phyloP scores from a whole-genome alignment of 2,888 invertebrate genomes.

The Limenitis camilla region DNA sequence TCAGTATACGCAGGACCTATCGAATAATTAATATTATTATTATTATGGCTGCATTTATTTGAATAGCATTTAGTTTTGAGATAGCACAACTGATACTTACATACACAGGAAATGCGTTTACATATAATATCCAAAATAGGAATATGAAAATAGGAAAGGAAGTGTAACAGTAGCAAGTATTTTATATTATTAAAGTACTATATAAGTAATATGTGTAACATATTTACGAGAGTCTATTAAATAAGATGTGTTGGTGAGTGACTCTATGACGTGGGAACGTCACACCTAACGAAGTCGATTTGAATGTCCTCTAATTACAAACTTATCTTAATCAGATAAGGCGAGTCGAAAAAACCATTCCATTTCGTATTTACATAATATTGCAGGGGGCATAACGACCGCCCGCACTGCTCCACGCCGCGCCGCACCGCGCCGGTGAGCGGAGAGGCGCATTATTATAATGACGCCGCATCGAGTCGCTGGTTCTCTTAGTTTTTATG shows the following conservation, averaged over 20 bases:
- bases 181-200: no score
- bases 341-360: constrained; percentile 52
- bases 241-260: background rate
- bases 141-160: no score
- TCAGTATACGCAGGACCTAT: no score
- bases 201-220: no score
- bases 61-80: no score
- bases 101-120: no score
- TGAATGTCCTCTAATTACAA: constrained; percentile 62
- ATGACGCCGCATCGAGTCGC: constrained; percentile 45
- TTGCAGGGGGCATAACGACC: constrained; percentile 65
- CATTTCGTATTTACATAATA: constrained; percentile 69
- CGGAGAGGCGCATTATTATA: constrained; percentile 54
- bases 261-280: constrained; percentile 51
- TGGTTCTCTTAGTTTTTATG: constrained; percentile 41
- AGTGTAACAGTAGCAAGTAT: no score
- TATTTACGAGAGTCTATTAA: no score
- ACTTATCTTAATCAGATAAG: constrained; percentile 66
- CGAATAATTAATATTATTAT: no score
- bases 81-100: no score
- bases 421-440: constrained; percentile 34
- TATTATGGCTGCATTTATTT: no score
- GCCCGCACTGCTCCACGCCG: constrained; percentile 38
- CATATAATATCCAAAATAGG: no score
- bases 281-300: constrained; percentile 45